Evolutionary conservation across 2,113 vertebrate species (phyloP).

Genomic region (Chloroceryle aenea): DNA sequence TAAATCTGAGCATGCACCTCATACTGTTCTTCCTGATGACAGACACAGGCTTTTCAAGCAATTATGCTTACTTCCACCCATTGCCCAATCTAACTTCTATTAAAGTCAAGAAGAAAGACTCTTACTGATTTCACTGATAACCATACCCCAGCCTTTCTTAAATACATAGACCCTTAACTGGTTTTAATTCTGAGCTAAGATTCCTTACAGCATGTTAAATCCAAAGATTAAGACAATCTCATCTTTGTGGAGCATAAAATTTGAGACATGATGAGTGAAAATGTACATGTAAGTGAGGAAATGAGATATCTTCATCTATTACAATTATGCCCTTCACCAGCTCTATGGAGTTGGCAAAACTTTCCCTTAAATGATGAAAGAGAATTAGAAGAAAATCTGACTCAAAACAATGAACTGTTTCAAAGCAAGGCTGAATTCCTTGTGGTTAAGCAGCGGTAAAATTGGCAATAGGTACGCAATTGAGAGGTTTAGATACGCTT

Average conservation of each 20-base stretch:
- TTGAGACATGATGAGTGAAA: neutral
- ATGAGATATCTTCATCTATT: conserved; percentile 8
- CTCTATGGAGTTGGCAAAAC: neutral
- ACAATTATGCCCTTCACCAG: neutral
- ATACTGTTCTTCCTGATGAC: neutral
- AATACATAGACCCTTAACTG: neutral
- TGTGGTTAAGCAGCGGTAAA: conserved; percentile 15
- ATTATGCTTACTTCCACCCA: neutral
- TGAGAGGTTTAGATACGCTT: neutral
- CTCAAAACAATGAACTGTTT: conserved; percentile 40
- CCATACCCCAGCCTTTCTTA: neutral
- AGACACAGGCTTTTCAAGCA: neutral
- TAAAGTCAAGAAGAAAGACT: neutral
- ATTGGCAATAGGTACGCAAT: neutral
- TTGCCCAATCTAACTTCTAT: neutral
- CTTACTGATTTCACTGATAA: neutral
- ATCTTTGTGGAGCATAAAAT: neutral
- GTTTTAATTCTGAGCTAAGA: neutral
- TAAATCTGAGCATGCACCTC: neutral
- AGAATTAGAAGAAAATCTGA: conserved; percentile 18
- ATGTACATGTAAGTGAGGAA: neutral
- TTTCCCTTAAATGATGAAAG: conserved; percentile 14
- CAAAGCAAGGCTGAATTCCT: conserved; percentile 55
- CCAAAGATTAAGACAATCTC: neutral
- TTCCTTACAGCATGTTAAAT: neutral